Evolutionary conservation across 2,888 invertebrate genomes (phyloP), one percentile per base, ranked within the genome.

Genomic region (Drosophila limbata): DNA sequence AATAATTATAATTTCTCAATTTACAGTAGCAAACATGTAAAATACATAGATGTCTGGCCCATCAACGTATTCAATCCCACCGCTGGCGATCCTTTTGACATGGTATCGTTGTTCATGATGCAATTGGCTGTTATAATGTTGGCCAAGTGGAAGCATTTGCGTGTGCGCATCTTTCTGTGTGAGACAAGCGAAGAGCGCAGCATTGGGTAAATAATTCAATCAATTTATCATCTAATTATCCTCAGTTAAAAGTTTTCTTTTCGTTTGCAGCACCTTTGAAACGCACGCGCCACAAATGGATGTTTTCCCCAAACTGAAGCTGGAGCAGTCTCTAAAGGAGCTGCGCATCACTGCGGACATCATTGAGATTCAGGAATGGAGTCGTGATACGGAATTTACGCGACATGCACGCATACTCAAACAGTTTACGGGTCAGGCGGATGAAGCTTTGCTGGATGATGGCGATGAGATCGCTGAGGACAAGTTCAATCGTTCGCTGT

Each of bases 31-130:
- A 92, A 92, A 74, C 92, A 94, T 57, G 94, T 95, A 28, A 95
- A 95, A 78, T 97, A 96, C 93, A 98, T 99, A 65, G 99, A 99
- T 93, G 98, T 99, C 4, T 99, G 99, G 99, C 97, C 99, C 1
- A 96, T 98, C 1, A 98, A 99, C 91, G 95, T 98, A 78, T 95
- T 98, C 77, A 94, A 95, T 88, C 97, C 96, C 71, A 95, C 93
- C 68, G 95, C 95, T 91, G 96, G 94, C 89, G 96, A 95, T 93
- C 95, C 95, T 59, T 98, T 98, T 93, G 97, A 98, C 78, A 97
- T 97, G 75, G 97, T 97, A 3, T 96, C 98, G 11, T 93, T 99
- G 72, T 99, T 99, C 93, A 96, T 99, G 94, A 95, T 99, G 92
- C 99, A 99, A 90, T 93, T 99, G 75, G 98, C 99, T 0, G 99